Evolutionary conservation across 2,888 invertebrate species (phyloP).

Genomic region (Agapostemon virescens): DNA sequence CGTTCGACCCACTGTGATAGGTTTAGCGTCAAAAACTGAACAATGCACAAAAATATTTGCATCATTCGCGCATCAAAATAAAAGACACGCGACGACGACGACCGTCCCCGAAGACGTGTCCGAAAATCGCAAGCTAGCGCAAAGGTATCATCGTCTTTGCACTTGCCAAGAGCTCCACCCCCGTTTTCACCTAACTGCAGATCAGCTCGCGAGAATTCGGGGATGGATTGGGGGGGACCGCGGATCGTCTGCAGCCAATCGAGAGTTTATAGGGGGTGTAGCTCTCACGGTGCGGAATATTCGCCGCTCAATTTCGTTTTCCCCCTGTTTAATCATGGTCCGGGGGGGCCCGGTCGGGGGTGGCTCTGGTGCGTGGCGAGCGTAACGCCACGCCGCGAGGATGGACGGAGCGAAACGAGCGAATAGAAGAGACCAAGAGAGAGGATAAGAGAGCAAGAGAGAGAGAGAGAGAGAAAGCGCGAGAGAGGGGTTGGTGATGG

Average conservation of each 20-base stretch:
- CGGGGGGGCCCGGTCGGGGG: constrained; percentile 61
- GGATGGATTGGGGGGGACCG: constrained; percentile 18
- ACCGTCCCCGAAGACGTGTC: background rate
- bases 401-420: background rate
- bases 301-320: constrained; percentile 75
- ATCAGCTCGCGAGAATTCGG: constrained; percentile 12
- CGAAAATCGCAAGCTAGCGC: too few relatives aligned
- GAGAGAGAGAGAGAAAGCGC: constrained; percentile 26
- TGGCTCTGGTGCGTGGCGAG: constrained; percentile 48
- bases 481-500: constrained; percentile 46
- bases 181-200: background rate
- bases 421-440: constrained; percentile 20
- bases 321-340: constrained; percentile 77
- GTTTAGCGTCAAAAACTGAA: too few relatives aligned
- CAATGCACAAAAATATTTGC: too few relatives aligned
- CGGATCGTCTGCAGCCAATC: constrained; percentile 56
- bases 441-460: constrained; percentile 24
- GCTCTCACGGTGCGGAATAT: constrained; percentile 63
- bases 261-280: constrained; percentile 61
- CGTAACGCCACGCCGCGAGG: constrained; percentile 20
- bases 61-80: too few relatives aligned
- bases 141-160: background rate
- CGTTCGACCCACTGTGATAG: too few relatives aligned
- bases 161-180: background rate
- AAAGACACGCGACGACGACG: too few relatives aligned